Evolutionary conservation across 2,888 invertebrate genomes (phyloP).

Genomic region (Unio delphinus): DNA sequence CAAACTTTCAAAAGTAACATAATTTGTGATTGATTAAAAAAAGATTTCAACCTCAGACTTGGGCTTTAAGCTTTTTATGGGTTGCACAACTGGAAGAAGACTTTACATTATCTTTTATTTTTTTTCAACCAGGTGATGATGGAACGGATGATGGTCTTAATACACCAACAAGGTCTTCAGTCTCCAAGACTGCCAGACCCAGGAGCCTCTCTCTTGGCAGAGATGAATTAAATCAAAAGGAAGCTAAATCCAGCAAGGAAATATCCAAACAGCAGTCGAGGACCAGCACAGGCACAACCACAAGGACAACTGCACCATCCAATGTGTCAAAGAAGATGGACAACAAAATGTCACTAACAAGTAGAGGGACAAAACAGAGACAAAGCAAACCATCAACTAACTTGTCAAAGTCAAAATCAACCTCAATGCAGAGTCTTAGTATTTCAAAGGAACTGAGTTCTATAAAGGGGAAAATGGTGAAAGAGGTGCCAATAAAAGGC

Average conservation of each 20-base stretch:
- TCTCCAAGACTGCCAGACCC: conserved; percentile 20
- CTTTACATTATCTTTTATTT: too few species aligned
- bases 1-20: too few species aligned
- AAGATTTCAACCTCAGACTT: too few species aligned
- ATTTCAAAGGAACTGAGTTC: conserved; percentile 12
- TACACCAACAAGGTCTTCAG: conserved; percentile 18
- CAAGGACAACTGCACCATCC: conserved; percentile 10
- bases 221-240: conserved; percentile 3
- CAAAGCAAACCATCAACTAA: conserved; percentile 7
- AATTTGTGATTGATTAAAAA: too few species aligned
- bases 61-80: too few species aligned
- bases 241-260: not conserved
- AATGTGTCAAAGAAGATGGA: too few species aligned
- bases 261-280: conserved; percentile 6
- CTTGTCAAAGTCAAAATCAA: conserved; percentile 29
- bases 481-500: conserved; percentile 17
- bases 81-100: too few species aligned
- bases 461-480: conserved; percentile 13
- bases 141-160: too few species aligned
- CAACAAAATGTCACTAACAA: too few species aligned
- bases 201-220: conserved; percentile 26
- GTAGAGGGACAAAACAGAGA: too few species aligned
- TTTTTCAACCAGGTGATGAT: too few species aligned
- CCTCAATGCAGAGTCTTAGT: conserved; percentile 24
- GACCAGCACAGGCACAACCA: conserved; percentile 15